phyloP scores from a whole-genome alignment of 1,140 invertebrate genomes.

The Cyphomyrmex costatus region DNA sequence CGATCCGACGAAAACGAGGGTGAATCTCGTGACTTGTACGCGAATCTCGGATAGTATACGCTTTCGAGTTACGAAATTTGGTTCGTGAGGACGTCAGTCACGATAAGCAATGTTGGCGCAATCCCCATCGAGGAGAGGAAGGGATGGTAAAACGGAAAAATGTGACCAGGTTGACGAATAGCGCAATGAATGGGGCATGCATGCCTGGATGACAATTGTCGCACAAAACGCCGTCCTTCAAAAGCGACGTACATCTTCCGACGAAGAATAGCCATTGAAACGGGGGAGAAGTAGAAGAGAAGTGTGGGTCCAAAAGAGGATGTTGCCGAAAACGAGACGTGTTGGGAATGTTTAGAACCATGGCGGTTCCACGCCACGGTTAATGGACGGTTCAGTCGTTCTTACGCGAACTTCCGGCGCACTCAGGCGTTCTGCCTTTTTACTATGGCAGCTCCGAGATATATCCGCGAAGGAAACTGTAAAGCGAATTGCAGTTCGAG shows the following conservation, averaged over 20 bases:
- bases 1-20: constrained; percentile 12
- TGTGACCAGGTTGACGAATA: constrained; percentile 54
- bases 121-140: not conserved
- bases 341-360: constrained; percentile 17
- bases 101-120: not conserved
- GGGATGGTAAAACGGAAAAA: constrained; percentile 6
- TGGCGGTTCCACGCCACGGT: not conserved
- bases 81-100: not conserved
- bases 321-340: constrained; percentile 14
- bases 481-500: not conserved
- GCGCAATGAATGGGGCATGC: constrained; percentile 42
- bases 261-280: constrained; percentile 3
- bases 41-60: not conserved
- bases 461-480: not conserved
- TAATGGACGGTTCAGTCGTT: constrained; percentile 32
- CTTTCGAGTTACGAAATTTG: not conserved
- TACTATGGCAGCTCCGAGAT: not conserved
- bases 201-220: constrained; percentile 4
- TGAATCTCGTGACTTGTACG: not conserved
- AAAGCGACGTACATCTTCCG: constrained; percentile 18
- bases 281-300: not conserved
- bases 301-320: not conserved
- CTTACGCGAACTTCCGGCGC: constrained; percentile 30
- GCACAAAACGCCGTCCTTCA: constrained; percentile 38
- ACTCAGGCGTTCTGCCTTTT: not conserved